A percentile compares a stretch with the other conserved stretches of the same genome.
phyloP scores from a whole-genome alignment of 2,797 vertebrate genomes.

The Chrysocyon brachyurus region DNA sequence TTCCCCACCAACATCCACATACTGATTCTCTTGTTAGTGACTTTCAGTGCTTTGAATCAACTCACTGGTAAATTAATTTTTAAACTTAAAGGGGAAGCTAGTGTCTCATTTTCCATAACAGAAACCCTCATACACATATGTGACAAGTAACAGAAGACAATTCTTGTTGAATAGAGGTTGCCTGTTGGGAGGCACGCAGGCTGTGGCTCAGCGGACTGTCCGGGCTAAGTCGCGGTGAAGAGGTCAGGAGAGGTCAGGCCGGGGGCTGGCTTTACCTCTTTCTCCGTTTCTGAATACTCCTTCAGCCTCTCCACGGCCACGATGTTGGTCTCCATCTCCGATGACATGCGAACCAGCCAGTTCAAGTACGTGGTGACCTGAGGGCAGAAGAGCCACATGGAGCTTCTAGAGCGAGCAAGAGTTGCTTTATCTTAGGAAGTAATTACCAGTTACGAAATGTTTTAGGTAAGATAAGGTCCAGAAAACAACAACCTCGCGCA shows the following conservation, averaged over 20 bases:
- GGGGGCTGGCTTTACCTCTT: slow-evolving; percentile 90
- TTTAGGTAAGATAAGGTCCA: background rate
- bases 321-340: slow-evolving; percentile 97
- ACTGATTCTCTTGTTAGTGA: background rate
- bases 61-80: background rate
- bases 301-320: slow-evolving; percentile 97
- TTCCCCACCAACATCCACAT: background rate
- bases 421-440: background rate
- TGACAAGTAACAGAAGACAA: background rate
- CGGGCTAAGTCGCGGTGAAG: background rate
- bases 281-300: slow-evolving; percentile 94
- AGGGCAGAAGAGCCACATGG: background rate
- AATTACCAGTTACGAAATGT: background rate
- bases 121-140: accelerated
- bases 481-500: background rate
- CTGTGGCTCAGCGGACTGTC: background rate
- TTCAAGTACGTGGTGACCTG: slow-evolving; percentile 93
- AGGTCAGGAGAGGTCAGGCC: background rate
- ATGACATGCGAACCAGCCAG: slow-evolving; percentile 98
- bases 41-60: background rate
- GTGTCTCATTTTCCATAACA: background rate
- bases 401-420: accelerated
- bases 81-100: background rate
- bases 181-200: background rate
- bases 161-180: background rate